A percentile compares a stretch with the other conserved stretches of the same genome.
Evolutionary conservation across 2,113 vertebrate genomes (phyloP).

Genomic region (Corythoichthys intestinalis): DNA sequence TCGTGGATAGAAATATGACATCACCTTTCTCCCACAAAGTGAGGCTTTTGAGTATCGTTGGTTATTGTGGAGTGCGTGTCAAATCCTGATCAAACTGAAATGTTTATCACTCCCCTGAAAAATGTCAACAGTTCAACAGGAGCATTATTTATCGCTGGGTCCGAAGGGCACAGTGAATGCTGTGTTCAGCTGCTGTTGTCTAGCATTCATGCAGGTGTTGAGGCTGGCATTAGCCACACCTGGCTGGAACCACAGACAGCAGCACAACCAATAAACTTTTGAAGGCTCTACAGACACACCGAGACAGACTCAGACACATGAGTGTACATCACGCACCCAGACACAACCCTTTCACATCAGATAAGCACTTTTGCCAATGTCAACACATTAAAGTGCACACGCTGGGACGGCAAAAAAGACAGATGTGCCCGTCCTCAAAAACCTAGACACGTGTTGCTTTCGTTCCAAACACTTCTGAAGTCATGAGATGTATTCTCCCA

Average conservation of each 20-base stretch:
- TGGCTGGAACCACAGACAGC: conserved; percentile 57
- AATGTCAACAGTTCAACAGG: conserved; percentile 1
- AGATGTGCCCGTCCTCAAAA: neutral
- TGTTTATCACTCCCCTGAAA: neutral
- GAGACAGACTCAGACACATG: conserved; percentile 7
- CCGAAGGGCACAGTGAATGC: neutral
- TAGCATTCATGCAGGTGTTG: conserved; percentile 46
- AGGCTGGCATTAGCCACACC: conserved; percentile 55
- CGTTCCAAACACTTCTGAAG: conserved; percentile 3
- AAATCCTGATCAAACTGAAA: conserved; percentile 3
- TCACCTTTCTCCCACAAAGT: neutral
- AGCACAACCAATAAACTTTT: conserved; percentile 30
- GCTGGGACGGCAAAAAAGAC: conserved; percentile 6
- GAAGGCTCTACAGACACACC: conserved; percentile 18
- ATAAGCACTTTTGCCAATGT: conserved; percentile 35
- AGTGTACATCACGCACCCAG: conserved; percentile 27
- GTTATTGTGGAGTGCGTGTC: neutral
- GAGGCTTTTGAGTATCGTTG: neutral
- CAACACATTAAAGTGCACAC: conserved; percentile 40
- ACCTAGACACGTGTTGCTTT: neutral
- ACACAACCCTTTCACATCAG: conserved; percentile 24
- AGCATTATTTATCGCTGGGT: neutral
- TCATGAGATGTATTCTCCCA: conserved; percentile 32
- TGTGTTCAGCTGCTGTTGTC: conserved; percentile 34
- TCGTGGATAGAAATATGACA: neutral